These are phyloP conservation scores for Apocrypta bakeri DNA, from an alignment of 1,140 invertebrate genomes.

Conservation along the genomic window DNA sequence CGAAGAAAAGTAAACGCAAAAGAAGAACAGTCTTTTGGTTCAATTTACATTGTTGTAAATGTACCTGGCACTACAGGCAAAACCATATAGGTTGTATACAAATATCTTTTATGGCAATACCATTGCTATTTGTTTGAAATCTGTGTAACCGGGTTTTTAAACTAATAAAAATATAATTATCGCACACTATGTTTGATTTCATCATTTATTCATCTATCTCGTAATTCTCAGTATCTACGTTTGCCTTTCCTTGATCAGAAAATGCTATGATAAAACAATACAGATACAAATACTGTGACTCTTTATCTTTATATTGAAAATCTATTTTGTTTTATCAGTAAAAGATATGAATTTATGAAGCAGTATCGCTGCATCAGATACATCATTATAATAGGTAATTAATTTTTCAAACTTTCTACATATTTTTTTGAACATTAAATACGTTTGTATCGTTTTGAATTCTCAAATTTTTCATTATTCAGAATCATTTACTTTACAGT, in stretches of 20 bases:
- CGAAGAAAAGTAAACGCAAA: constrained; percentile 19
- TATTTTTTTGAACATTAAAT: too few species aligned
- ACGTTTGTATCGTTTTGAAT: neutral
- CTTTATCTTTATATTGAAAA: neutral
- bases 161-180: constrained; percentile 49
- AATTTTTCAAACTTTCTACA: too few species aligned
- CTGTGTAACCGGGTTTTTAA: constrained; percentile 38
- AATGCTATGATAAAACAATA: neutral
- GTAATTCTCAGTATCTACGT: neutral
- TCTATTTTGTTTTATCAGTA: neutral
- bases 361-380: too few species aligned
- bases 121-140: constrained; percentile 26
- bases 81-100: constrained; percentile 43
- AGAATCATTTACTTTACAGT: neutral
- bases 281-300: neutral
- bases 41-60: constrained; percentile 44
- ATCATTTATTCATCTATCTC: constrained; percentile 13
- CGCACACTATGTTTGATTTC: constrained; percentile 14
- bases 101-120: constrained; percentile 42
- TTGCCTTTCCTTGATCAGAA: neutral
- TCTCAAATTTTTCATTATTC: neutral
- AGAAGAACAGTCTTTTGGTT: constrained; percentile 14
- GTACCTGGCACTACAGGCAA: constrained; percentile 26
- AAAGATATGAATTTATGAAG: neutral
- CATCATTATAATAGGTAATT: too few species aligned